Evolutionary conservation across 2,113 vertebrate genomes (phyloP), one percentile per base, ranked within the genome.

Genomic region (Zootoca vivipara): DNA sequence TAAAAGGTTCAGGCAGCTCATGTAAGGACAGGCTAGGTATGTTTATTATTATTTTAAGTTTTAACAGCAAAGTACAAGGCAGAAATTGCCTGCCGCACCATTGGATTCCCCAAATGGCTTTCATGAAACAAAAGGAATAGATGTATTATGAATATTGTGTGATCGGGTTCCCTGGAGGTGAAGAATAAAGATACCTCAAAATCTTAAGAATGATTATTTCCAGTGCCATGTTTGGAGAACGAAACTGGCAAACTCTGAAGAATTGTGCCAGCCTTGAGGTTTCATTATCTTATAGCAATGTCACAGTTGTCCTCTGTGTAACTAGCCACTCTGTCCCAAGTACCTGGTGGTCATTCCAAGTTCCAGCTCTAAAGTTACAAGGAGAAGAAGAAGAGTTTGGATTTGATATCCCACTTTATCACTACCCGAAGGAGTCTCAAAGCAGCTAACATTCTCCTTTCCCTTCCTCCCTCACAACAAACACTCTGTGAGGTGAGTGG

Each of bases 11-110:
- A 80, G 46, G 69, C 64, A 58, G 40, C 80, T 77, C 82, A 92
- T 81, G 92, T 93, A 78, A 88, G 78, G 65, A 74, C 85, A 91
- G 56, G 2, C 62, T 1, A 58, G 3, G 64, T 0, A 0, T 28
- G 0, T 46, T 86, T 73, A 85, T 86, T 77, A 81, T 38, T n/a
- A 64, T 83, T 93, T 93, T 70, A 73, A 93, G 73, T 91, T 92
- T 62, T 91, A 92, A 78, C 22, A 90, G 70, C 16, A 82, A 30
- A 91, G 73, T 88, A 62, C n/a, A 83, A 87, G 83, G 83, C 73
- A 89, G 79, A 62, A 79, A 87, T 85, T 83, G 89, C 81, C 90
- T 90, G 62, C 92, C 86, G 87, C 42, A 82, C 64, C 26, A 73
- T 67, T 89, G 64, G 73, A 83, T 77, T 92, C 89, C 89, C 89